A percentile compares a stretch with the other conserved stretches of the same genome.
Evolutionary conservation across 2,888 invertebrate species (phyloP).

Genomic region (Sycophila texana): DNA sequence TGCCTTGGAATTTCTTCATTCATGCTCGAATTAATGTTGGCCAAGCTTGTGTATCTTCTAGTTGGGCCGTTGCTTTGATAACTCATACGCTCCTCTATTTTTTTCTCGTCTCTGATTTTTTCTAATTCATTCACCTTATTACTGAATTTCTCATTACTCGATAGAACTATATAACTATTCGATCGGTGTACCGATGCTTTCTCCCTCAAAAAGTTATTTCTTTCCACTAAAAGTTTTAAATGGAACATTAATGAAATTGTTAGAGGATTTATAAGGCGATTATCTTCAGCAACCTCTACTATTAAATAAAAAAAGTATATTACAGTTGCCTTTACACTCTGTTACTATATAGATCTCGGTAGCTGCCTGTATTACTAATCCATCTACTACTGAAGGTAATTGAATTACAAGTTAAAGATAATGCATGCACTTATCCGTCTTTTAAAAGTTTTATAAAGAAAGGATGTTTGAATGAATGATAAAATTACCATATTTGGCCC

Average conservation of each 20-base stretch:
- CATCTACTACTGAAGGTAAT: no score
- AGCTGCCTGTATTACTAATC: no score
- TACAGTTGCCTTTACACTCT: no score
- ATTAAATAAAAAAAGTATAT: no score
- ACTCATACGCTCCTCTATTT: slow-evolving; percentile 6
- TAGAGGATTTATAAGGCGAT: no score
- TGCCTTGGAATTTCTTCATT: slow-evolving; percentile 60
- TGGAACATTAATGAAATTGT: no score
- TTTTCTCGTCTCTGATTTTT: slow-evolving; percentile 42
- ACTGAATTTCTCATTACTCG: slow-evolving; percentile 63
- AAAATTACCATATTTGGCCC: slow-evolving; percentile 41
- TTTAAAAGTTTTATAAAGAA: no score
- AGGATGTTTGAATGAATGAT: no score
- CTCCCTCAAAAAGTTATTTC: slow-evolving; percentile 32
- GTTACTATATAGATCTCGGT: no score
- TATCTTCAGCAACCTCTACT: no score
- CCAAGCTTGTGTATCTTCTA: slow-evolving; percentile 65
- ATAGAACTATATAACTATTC: slow-evolving; percentile 67
- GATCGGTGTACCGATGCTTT: slow-evolving; percentile 65
- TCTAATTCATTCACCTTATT: slow-evolving; percentile 52
- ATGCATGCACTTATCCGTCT: no score
- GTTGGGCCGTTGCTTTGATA: slow-evolving; percentile 37
- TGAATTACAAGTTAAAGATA: no score
- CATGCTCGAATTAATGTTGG: slow-evolving; percentile 58
- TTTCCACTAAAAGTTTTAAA: slow-evolving; percentile 6